Evolutionary conservation across 2,113 vertebrate species (phyloP).

Genomic region (Protobothrops mucrosquamatus): DNA sequence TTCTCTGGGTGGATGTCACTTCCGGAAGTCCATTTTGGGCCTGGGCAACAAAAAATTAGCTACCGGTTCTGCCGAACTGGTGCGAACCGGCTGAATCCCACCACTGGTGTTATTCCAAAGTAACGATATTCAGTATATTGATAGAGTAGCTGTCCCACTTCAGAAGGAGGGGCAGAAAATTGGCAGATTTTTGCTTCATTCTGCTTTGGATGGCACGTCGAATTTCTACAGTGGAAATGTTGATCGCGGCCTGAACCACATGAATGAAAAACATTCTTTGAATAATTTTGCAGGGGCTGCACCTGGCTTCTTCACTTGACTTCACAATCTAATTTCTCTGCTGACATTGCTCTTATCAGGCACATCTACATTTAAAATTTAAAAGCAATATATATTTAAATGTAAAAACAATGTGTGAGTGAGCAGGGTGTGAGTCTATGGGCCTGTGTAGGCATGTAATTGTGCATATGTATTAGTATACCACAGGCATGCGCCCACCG

Average conservation of each 20-base stretch:
- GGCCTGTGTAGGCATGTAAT: accelerated
- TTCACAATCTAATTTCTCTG: constrained; percentile 73
- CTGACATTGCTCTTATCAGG: constrained; percentile 58
- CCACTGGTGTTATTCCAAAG: not conserved
- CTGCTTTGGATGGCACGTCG: constrained; percentile 24
- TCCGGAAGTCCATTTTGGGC: no score
- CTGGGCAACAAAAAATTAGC: no score
- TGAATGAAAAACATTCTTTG: constrained; percentile 60
- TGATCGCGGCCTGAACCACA: constrained; percentile 21
- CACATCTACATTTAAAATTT: constrained; percentile 68
- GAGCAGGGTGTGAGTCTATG: not conserved
- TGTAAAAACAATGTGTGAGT: constrained; percentile 56
- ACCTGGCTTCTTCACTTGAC: constrained; percentile 66
- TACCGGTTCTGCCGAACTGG: no score
- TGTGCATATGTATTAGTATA: not conserved
- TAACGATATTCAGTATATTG: not conserved
- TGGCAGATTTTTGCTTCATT: not conserved
- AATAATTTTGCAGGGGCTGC: constrained; percentile 61
- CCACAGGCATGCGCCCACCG: accelerated
- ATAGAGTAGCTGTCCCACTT: no score
- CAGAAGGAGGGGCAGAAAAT: not conserved
- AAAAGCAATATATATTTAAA: constrained; percentile 73
- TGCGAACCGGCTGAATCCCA: no score
- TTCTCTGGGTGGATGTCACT: no score
- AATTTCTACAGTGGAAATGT: constrained; percentile 49